phyloP scores from a whole-genome alignment of 1,140 invertebrate species.

The Lepidurus apus region DNA sequence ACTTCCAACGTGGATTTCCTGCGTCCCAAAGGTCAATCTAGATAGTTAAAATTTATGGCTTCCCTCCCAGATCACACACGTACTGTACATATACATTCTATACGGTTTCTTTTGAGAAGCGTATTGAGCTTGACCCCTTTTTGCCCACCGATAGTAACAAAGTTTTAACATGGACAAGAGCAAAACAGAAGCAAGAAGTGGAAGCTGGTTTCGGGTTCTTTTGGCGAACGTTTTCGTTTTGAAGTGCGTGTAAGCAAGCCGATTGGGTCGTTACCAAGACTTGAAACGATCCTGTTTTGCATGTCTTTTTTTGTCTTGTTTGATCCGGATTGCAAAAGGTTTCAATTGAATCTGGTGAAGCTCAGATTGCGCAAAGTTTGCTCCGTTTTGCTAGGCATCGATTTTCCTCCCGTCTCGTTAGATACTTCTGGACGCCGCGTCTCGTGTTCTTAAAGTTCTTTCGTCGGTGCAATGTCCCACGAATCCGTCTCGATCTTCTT shows the following conservation, averaged over 20 bases:
- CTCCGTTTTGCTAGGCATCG: neutral
- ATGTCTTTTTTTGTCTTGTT: neutral
- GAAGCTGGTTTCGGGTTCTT: neutral
- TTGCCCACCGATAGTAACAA: neutral
- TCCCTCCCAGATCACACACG: neutral
- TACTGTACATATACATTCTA: too few species aligned
- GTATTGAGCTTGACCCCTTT: neutral
- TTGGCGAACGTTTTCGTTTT: neutral
- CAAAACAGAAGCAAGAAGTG: neutral
- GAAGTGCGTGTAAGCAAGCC: neutral
- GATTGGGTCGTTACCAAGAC: conserved; percentile 13
- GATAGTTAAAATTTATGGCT: conserved; percentile 8
- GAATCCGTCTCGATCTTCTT: neutral
- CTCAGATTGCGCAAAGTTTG: neutral
- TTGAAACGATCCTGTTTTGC: neutral
- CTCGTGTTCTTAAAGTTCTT: neutral
- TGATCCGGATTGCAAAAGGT: neutral
- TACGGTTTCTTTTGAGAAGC: neutral
- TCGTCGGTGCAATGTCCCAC: neutral
- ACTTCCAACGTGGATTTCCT: neutral
- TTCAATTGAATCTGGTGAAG: conserved; percentile 6
- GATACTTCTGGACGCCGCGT: neutral
- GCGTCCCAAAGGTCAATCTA: neutral
- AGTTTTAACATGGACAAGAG: neutral
- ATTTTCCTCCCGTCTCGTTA: neutral